A percentile compares a stretch with the other conserved stretches of the same genome.
These are phyloP conservation scores for Aphrophora alni DNA, from an alignment of 2,888 invertebrate genomes.

Conservation along the genomic window DNA sequence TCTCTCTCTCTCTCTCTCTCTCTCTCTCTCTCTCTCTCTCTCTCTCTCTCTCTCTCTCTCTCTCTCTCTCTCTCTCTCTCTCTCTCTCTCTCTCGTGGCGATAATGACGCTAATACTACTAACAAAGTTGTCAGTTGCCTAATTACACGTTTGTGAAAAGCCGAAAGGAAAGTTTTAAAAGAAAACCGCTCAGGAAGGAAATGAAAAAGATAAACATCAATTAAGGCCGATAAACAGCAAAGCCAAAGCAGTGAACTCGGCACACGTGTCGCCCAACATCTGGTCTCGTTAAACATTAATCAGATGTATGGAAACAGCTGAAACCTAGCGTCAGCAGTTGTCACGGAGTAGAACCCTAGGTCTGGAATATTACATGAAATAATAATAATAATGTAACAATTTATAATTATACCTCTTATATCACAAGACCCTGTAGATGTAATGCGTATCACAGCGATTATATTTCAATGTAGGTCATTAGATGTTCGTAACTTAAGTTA, in stretches of 20 bases:
- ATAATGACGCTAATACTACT: no score
- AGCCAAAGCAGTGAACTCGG: background rate
- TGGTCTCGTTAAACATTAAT: background rate
- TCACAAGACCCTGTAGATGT: no score
- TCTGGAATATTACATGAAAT: no score
- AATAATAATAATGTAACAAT: no score
- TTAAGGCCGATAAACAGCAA: background rate
- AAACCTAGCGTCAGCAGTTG: background rate
- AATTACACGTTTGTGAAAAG: no score
- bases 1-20: slow-evolving; percentile 6
- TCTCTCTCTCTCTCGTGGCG: background rate
- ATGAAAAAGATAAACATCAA: slow-evolving; percentile 1
- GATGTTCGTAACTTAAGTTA: no score
- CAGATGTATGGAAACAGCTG: background rate
- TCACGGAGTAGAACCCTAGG: no score
- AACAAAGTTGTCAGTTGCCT: no score
- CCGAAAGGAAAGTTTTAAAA: background rate
- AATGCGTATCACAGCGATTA: no score
- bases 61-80: slow-evolving; percentile 1
- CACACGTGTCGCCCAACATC: background rate
- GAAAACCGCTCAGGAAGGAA: background rate
- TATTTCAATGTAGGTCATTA: no score
- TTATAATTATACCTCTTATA: no score
- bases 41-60: background rate
- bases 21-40: background rate